These are phyloP conservation scores for Pteronura brasiliensis DNA, from an alignment of 2,113 vertebrate species.

Conservation along the genomic window DNA sequence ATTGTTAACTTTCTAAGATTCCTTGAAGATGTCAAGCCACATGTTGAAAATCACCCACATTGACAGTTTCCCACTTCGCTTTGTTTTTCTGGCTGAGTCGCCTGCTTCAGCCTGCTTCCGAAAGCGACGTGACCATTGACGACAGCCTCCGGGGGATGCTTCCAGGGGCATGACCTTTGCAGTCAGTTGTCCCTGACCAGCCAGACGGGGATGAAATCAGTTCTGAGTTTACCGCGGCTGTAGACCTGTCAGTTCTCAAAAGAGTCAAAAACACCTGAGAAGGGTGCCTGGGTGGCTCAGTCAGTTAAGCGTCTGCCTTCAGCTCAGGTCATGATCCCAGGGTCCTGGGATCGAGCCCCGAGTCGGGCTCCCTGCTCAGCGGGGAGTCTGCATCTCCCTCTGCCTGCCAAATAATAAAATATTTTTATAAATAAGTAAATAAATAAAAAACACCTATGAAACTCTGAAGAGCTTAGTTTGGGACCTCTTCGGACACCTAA, in stretches of 20 bases:
- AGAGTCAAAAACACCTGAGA: neutral
- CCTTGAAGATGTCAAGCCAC: neutral
- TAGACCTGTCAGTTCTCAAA: neutral
- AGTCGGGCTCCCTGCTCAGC: no score
- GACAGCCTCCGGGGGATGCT: neutral
- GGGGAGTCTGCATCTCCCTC: no score
- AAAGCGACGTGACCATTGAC: rapidly evolving
- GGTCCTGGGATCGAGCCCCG: no score
- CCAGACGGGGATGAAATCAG: neutral
- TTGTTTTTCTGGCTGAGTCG: neutral
- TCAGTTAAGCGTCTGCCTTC: neutral
- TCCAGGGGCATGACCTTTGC: rapidly evolving
- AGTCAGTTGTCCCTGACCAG: neutral
- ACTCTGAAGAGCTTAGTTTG: neutral
- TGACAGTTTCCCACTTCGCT: neutral
- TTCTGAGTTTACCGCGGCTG: rapidly evolving
- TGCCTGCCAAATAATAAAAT: no score
- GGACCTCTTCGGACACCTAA: neutral
- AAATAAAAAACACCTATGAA: no score
- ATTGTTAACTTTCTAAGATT: neutral
- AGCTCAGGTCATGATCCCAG: no score
- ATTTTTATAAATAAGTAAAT: no score
- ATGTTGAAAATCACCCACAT: neutral
- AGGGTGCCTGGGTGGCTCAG: neutral
- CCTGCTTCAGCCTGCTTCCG: rapidly evolving